A percentile compares a stretch with the other conserved stretches of the same genome.
Evolutionary conservation across 2,113 vertebrate genomes (phyloP).

Genomic region (Fulica atra): DNA sequence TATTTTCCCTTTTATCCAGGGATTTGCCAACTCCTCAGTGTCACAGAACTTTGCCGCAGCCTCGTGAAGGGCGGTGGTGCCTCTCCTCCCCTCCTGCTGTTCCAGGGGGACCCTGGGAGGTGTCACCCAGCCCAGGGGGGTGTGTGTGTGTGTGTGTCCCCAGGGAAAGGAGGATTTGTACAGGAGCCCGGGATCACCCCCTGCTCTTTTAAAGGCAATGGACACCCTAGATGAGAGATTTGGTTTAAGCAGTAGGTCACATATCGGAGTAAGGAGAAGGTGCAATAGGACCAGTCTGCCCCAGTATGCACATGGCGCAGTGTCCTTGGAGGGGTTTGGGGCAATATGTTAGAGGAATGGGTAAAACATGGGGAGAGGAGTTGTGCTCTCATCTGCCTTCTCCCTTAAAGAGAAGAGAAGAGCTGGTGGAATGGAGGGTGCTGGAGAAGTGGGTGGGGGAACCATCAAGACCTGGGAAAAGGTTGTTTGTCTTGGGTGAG

Average conservation of each 20-base stretch:
- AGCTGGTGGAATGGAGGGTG: background rate
- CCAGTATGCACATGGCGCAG: rapidly evolving
- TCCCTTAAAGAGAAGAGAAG: background rate
- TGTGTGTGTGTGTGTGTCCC: background rate
- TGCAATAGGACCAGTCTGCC: background rate
- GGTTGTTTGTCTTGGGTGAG: background rate
- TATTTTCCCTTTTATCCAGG: constrained; percentile 29
- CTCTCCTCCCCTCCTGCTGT: background rate
- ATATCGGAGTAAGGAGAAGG: background rate
- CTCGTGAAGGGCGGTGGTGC: rapidly evolving
- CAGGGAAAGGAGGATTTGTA: background rate
- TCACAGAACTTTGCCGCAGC: background rate
- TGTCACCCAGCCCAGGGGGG: background rate
- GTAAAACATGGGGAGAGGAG: background rate
- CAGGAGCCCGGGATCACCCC: background rate
- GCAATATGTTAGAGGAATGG: rapidly evolving
- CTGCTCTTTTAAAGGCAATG: background rate
- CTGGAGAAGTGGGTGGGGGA: background rate
- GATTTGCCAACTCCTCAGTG: background rate
- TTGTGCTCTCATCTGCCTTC: background rate
- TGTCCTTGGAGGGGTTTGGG: rapidly evolving
- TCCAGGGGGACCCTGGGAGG: rapidly evolving
- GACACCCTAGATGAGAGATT: background rate
- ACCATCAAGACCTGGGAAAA: background rate
- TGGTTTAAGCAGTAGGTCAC: rapidly evolving